Evolutionary conservation across 1,140 invertebrate species (phyloP).

Genomic region (Schlechtendalia chinensis): DNA sequence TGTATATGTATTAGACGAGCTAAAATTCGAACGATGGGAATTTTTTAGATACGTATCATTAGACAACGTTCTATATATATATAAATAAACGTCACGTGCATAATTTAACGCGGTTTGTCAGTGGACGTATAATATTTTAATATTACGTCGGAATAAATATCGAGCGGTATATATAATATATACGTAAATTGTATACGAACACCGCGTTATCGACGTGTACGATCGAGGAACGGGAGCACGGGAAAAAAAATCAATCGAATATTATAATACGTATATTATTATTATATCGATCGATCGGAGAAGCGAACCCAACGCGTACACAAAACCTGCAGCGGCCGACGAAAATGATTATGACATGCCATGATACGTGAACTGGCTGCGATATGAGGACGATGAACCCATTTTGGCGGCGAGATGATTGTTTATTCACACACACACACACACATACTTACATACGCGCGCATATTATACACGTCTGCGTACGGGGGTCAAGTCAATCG

Average conservation of each 20-base stretch:
- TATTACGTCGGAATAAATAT: no score
- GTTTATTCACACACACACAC: constrained; percentile 32
- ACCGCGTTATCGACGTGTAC: no score
- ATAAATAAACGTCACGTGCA: no score
- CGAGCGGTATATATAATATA: no score
- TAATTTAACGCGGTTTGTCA: no score
- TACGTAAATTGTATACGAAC: no score
- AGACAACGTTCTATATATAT: no score
- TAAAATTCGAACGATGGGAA: not conserved
- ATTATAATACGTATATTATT: not conserved
- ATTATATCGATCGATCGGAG: not conserved
- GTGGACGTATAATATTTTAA: no score
- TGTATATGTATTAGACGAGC: not conserved
- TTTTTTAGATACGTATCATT: no score
- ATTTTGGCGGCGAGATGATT: constrained; percentile 42
- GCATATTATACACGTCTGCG: not conserved
- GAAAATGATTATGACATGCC: constrained; percentile 38
- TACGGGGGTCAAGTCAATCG: constrained; percentile 20
- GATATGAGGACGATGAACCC: constrained; percentile 43
- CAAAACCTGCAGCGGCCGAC: not conserved
- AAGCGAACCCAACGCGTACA: not conserved
- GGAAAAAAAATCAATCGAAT: not conserved
- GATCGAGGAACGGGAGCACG: not conserved
- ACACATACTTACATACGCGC: not conserved
- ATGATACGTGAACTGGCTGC: constrained; percentile 32